Conservation (phyloP, 2,888 invertebrate species). For the Calliopum simillimum region DNA sequence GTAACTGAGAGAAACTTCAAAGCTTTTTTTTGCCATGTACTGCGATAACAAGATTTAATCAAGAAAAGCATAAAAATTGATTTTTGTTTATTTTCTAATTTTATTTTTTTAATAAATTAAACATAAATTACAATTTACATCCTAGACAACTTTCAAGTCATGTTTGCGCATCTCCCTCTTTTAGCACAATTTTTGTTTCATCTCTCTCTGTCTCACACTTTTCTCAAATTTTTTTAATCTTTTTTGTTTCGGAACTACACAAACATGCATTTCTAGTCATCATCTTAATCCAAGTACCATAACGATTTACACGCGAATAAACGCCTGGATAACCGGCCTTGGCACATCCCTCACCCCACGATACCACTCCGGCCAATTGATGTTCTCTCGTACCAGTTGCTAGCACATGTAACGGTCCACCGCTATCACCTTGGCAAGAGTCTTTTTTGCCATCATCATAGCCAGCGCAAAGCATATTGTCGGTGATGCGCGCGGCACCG, state of each 20-base stretch:
- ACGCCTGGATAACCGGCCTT: conserved; percentile 81
- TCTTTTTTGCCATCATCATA: conserved; percentile 63
- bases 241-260: conserved; percentile 69
- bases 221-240: conserved; percentile 55
- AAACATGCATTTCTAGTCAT: conserved; percentile 78
- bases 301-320: conserved; percentile 84
- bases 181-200: neutral
- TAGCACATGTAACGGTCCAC: conserved; percentile 63
- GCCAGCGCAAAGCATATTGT: conserved; percentile 66
- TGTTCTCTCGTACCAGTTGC: conserved; percentile 56
- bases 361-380: conserved; percentile 76
- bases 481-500: conserved; percentile 62
- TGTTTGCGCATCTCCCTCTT: neutral
- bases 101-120: conserved; percentile 34
- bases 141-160: conserved; percentile 19
- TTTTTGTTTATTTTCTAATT: conserved; percentile 2
- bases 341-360: conserved; percentile 69
- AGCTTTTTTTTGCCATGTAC: no score
- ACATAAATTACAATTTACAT: conserved; percentile 21
- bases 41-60: neutral
- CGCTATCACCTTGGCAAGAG: conserved; percentile 66
- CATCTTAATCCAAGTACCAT: conserved; percentile 75
- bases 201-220: neutral
- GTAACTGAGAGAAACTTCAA: no score
- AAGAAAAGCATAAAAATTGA: neutral